Evolutionary conservation across 2,888 invertebrate species (phyloP).

Genomic region (Dynastes maya): DNA sequence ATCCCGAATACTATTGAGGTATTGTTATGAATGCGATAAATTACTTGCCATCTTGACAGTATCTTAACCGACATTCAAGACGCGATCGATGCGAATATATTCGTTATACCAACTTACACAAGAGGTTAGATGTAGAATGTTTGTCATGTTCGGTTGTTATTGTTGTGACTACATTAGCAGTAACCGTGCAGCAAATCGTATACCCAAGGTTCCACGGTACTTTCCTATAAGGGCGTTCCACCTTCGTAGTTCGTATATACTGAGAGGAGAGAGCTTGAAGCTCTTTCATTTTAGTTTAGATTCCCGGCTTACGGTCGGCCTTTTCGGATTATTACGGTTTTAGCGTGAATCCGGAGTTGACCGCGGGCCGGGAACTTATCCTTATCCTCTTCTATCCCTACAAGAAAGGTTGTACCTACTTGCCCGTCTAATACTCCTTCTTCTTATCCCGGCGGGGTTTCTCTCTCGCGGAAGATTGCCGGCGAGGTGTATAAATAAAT

Average conservation of each 20-base stretch:
- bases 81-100: too few relatives aligned
- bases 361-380: constrained; percentile 53
- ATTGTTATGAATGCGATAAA: too few relatives aligned
- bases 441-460: constrained; percentile 7
- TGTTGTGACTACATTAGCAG: too few relatives aligned
- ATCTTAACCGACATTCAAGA: too few relatives aligned
- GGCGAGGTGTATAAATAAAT: constrained; percentile 46
- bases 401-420: not conserved
- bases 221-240: not conserved
- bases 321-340: constrained; percentile 61
- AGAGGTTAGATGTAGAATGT: too few relatives aligned
- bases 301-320: constrained; percentile 55
- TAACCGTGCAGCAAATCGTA: too few relatives aligned
- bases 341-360: constrained; percentile 56
- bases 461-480: constrained; percentile 31
- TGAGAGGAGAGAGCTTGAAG: not conserved
- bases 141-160: too few relatives aligned
- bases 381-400: not conserved
- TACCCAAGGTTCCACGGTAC: too few relatives aligned
- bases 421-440: not conserved
- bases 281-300: constrained; percentile 43
- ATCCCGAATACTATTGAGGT: too few relatives aligned
- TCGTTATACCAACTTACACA: too few relatives aligned
- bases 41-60: too few relatives aligned
- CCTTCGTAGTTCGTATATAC: not conserved